Evolutionary conservation across 2,888 invertebrate genomes (phyloP).

Genomic region (Steromphala cineraria): DNA sequence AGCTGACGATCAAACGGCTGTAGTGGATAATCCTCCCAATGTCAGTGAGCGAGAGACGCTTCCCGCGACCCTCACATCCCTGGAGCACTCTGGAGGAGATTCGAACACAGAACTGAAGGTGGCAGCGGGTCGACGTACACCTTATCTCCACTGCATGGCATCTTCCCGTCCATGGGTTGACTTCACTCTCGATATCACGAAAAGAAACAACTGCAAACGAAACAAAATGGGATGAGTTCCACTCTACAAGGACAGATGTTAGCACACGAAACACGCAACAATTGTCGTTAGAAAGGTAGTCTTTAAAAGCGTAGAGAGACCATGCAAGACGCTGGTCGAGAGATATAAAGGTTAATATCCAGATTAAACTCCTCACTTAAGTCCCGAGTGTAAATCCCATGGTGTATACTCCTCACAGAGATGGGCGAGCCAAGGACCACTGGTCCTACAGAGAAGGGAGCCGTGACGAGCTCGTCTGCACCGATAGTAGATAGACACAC

Average conservation of each 20-base stretch:
- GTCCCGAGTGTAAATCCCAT: background rate
- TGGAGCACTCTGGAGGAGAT: background rate
- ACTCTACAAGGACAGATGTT: background rate
- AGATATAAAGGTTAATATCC: background rate
- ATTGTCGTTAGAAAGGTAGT: background rate
- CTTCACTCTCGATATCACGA: conserved; percentile 12
- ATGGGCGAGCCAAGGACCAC: background rate
- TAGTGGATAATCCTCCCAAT: conserved; percentile 5
- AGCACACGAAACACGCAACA: background rate
- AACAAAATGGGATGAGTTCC: conserved; percentile 1
- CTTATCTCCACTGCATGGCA: background rate
- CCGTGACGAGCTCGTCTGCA: background rate
- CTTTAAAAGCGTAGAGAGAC: background rate
- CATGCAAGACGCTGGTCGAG: background rate
- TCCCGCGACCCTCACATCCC: conserved; percentile 3
- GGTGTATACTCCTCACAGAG: background rate
- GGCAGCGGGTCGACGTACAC: background rate
- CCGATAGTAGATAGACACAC: conserved; percentile 2
- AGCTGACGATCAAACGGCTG: background rate
- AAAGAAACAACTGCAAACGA: conserved; percentile 15
- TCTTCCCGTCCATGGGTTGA: background rate
- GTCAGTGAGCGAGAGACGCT: background rate
- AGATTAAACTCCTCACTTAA: background rate
- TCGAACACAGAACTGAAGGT: background rate
- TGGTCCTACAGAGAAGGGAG: background rate